These are phyloP conservation scores for Thereva nobilitata DNA, from an alignment of 2,888 invertebrate genomes.

Conservation along the genomic window DNA sequence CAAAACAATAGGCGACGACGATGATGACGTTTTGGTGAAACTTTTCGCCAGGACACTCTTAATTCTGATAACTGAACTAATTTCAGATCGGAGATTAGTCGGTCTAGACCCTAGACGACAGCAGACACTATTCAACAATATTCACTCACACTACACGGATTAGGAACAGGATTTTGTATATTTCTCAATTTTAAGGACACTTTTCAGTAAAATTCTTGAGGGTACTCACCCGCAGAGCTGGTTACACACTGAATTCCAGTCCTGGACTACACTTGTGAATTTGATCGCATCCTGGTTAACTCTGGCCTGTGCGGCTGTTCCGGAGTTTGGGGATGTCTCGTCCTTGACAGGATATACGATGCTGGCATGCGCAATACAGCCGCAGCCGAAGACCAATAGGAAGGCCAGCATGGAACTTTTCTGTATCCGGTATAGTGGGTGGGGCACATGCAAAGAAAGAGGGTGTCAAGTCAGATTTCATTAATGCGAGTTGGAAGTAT, in stretches of 20 bases:
- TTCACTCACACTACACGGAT: too few relatives aligned
- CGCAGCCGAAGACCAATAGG: conserved; percentile 38
- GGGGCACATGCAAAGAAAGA: conserved; percentile 25
- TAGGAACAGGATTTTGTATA: too few relatives aligned
- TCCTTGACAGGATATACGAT: conserved; percentile 6
- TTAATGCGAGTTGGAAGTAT: conserved; percentile 22
- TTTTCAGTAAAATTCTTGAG: neutral
- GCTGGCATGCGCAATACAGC: conserved; percentile 37
- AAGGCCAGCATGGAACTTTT: neutral
- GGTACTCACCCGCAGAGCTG: conserved; percentile 59
- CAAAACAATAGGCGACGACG: too few relatives aligned
- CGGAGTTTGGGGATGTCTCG: neutral
- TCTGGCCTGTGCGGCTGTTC: conserved; percentile 4
- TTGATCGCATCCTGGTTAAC: neutral
- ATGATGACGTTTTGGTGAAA: neutral
- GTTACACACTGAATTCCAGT: conserved; percentile 59
- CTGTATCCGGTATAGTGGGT: conserved; percentile 15
- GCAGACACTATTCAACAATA: too few relatives aligned
- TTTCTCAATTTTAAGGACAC: too few relatives aligned
- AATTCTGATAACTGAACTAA: conserved; percentile 13
- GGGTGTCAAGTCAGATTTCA: conserved; percentile 1
- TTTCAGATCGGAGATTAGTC: conserved; percentile 18
- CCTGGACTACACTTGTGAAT: conserved; percentile 55
- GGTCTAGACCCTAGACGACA: conserved; percentile 13
- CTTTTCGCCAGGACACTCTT: conserved; percentile 1